phyloP scores from a whole-genome alignment of 2,113 vertebrate genomes.

The Neotoma lepida region DNA sequence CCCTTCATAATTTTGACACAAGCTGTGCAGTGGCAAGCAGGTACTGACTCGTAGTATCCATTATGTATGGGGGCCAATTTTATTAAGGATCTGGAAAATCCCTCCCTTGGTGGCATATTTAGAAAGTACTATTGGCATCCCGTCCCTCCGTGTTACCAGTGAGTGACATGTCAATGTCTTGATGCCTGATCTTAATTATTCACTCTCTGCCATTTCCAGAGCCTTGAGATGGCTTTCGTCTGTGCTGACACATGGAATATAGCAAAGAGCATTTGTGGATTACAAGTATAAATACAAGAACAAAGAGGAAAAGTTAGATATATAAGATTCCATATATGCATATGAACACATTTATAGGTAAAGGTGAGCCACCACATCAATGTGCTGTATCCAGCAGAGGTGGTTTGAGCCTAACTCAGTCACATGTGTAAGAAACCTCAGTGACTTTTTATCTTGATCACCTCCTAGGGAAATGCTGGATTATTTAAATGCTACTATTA shows the following conservation, averaged over 20 bases:
- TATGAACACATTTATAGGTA: neutral
- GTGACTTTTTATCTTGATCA: conserved; percentile 32
- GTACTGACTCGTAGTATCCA: conserved; percentile 59
- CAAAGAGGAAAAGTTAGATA: conserved; percentile 33
- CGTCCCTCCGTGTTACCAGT: conserved; percentile 76
- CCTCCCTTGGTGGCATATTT: conserved; percentile 75
- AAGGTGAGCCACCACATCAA: neutral
- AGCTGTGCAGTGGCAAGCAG: conserved; percentile 51
- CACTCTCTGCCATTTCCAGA: conserved; percentile 74
- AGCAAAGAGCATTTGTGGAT: conserved; percentile 44
- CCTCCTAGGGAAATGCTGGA: neutral
- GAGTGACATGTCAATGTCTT: conserved; percentile 82
- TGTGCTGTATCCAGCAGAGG: neutral
- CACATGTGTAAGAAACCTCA: conserved; percentile 17
- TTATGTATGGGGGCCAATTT: conserved; percentile 68
- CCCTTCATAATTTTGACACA: conserved; percentile 73
- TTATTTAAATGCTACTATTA: conserved; percentile 60
- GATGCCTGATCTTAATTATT: conserved; percentile 81
- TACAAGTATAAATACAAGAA: conserved; percentile 65
- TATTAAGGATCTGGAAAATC: conserved; percentile 76
- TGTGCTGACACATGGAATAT: conserved; percentile 69
- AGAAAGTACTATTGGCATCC: conserved; percentile 79
- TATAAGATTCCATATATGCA: neutral
- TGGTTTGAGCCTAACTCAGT: neutral
- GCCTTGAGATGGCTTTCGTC: conserved; percentile 64